phyloP scores from a whole-genome alignment of 2,888 invertebrate species.

The Cataglyphis livida region DNA sequence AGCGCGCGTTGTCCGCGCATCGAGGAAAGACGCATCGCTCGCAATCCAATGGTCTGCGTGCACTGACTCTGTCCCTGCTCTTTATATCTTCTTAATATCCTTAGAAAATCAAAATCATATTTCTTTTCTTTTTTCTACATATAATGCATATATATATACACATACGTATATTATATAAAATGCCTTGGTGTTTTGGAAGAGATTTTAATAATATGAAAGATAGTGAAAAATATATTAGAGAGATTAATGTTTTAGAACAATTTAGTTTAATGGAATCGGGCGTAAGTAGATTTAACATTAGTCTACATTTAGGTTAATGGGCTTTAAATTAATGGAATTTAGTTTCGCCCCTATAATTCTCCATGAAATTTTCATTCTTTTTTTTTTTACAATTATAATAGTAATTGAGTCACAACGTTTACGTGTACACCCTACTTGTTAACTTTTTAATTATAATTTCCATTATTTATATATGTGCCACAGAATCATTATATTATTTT shows the following conservation, averaged over 20 bases:
- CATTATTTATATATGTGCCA: not conserved
- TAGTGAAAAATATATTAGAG: not conserved
- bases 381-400: not conserved
- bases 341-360: constrained; percentile 3
- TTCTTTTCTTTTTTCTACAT: not conserved
- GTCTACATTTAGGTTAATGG: constrained; percentile 40
- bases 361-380: not conserved
- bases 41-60: not conserved
- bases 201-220: not conserved
- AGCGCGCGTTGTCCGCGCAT: constrained; percentile 6
- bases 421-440: not conserved
- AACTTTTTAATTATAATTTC: constrained; percentile 5
- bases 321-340: constrained; percentile 35
- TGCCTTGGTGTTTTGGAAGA: not conserved
- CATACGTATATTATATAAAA: not conserved
- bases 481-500: not conserved
- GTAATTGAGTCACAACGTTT: not conserved
- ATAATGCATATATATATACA: too few species aligned
- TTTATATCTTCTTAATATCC: not conserved
- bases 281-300: constrained; percentile 7
- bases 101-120: not conserved
- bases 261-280: constrained; percentile 37
- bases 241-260: constrained; percentile 12
- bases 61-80: not conserved
- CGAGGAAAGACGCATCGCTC: constrained; percentile 44